Evolutionary conservation across 2,888 invertebrate species (phyloP).

Genomic region (Zygothrica quintamaculata): DNA sequence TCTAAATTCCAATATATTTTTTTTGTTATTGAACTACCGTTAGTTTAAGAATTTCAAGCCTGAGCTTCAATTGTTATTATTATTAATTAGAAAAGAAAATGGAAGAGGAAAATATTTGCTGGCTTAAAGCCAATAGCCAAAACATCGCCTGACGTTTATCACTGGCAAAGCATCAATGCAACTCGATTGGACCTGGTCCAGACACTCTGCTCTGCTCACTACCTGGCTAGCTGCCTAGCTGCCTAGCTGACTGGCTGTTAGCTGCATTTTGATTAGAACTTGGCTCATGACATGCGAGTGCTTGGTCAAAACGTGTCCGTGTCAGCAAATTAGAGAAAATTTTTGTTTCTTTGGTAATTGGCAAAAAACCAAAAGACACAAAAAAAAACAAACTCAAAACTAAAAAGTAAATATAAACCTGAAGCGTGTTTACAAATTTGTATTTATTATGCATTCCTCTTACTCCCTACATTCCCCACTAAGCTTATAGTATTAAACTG

Average conservation of each 20-base stretch:
- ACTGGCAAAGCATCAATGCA: constrained; percentile 67
- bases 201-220: neutral
- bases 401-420: constrained; percentile 7
- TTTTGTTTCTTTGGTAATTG: constrained; percentile 74
- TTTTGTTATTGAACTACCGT: constrained; percentile 58
- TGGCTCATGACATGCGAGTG: constrained; percentile 71
- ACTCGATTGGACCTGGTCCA: constrained; percentile 41
- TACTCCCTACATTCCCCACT: too few relatives aligned
- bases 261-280: constrained; percentile 68
- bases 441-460: constrained; percentile 8
- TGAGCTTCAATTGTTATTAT: constrained; percentile 78
- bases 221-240: constrained; percentile 17
- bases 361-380: constrained; percentile 42
- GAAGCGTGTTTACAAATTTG: constrained; percentile 54
- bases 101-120: constrained; percentile 80
- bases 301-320: constrained; percentile 52
- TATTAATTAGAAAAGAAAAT: constrained; percentile 82
- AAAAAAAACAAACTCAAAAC: constrained; percentile 7
- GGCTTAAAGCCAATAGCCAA: constrained; percentile 34
- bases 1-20: constrained; percentile 63
- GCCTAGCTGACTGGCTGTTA: constrained; percentile 16
- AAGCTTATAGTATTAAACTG: too few relatives aligned
- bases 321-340: constrained; percentile 77
- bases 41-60: constrained; percentile 47
- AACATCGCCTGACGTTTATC: constrained; percentile 80